These are phyloP conservation scores for Ptychochromis oligacanthus DNA, from an alignment of 2,113 vertebrate genomes.

Conservation along the genomic window DNA sequence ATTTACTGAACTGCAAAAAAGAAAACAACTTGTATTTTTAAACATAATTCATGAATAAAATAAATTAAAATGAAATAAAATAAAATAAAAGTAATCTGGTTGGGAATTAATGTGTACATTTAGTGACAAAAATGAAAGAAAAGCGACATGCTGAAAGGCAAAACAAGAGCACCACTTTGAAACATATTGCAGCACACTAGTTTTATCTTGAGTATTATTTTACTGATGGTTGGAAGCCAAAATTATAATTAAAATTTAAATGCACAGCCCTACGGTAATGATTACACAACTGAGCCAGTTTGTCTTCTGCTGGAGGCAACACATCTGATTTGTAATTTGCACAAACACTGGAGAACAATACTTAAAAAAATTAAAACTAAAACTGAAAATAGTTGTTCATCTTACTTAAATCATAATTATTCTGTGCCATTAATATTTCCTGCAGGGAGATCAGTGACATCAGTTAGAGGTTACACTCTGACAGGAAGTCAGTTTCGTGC, in stretches of 20 bases:
- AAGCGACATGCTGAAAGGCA: no score
- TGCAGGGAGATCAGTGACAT: background rate
- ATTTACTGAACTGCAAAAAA: no score
- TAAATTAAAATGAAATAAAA: no score
- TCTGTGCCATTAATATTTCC: background rate
- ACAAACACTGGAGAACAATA: background rate
- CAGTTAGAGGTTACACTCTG: background rate
- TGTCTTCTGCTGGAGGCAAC: background rate
- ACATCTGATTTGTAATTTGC: background rate
- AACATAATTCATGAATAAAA: no score
- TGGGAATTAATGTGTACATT: no score
- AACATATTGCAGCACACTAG: background rate
- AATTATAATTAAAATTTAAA: background rate
- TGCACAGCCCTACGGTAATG: background rate
- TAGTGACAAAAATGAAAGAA: no score
- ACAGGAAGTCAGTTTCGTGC: constrained; percentile 22
- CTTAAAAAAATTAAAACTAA: no score
- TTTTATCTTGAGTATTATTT: background rate
- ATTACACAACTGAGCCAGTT: background rate
- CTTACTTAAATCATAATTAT: background rate
- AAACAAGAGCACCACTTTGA: background rate
- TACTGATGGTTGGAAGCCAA: background rate
- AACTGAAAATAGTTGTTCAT: background rate
- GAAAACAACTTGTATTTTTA: no score
- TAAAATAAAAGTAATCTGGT: no score